Base-by-base conservation (phyloP, 1,140 invertebrate species). In the Microvelia longipes region DNA sequence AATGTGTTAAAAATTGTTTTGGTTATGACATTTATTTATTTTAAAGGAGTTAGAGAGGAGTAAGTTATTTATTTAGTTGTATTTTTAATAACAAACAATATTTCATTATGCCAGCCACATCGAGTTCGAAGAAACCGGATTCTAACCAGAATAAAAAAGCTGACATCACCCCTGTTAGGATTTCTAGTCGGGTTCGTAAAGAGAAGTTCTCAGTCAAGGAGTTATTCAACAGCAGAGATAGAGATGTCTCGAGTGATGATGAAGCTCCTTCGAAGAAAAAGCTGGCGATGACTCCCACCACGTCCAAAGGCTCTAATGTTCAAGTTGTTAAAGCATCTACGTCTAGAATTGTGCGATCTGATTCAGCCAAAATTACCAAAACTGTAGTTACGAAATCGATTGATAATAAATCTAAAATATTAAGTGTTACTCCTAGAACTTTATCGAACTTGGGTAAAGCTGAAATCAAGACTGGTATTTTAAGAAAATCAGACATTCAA, bases 121-220 rank as follows among this genome's bases (percentile, higher is more conserved):
- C 62, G 24, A 24, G 15, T 24, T 24, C 15, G 5, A 24, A 24
- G 25, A 64, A 64, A 25, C 5, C 15, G 25, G 35, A 50, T 5
- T 5, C 35, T 19, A 24, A 24, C 25, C 15, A 11, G 11, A 13
- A 5, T 24, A 64, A 64, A 64, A 64, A 64, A 25, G 62, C 15
- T 2, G 62, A 64, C 25, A 25, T 64, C 2, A 64, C 62, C 5
- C 62, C 62, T 24, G 11, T 64, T 13, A 64, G 62, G 24, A 64
- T 64, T 24, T 64, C 62, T 2, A 64, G 62, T 25, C 5, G 62
- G 25, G 62, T 64, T 64, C 15, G 62, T 15, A 64, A 64, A 24
- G 62, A 64, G 24, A 64, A 64, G 62, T 64, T 64, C 24, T 64
- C 62, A 24, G 62, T 64, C 15, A 64, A 64, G 25, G 62, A 64